Evolutionary conservation across 2,797 vertebrate genomes (phyloP), one percentile per base, ranked within the genome.

Genomic region (Rhynchonycteris naso): DNA sequence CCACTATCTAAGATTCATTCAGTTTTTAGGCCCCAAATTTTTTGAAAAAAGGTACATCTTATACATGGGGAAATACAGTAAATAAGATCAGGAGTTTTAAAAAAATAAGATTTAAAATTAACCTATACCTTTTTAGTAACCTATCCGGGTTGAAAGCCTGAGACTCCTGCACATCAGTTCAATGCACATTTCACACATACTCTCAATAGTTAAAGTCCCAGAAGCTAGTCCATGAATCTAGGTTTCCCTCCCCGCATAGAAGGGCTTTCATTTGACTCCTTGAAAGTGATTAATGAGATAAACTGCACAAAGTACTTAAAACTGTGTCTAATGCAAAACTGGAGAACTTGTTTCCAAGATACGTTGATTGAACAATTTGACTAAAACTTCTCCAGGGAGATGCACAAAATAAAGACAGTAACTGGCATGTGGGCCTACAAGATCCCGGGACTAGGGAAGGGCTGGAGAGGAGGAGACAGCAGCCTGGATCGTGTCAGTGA

Each of bases 21-120:
- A 43, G 43, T 43, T 43, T 43, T 43, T 43, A 43, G 43, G 43
- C 43, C 43, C 43, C 43, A 43, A 43, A 43, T 43, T 43, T 43
- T 43, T 43, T 43, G 43, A 43, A 43, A 43, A 43, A 43, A 43
- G 43, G 5, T 43, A 7, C 43, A 43, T 43, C 43, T 43, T 43
- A 43, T 43, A 43, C 4, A 43, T 43, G 43, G 43, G 43, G 43
- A 43, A 43, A 43, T 43, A 43, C 43, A 43, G 43, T 43, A 43
- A 43, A 69, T 65, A 68, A 61, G 24, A 82, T 56, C 1, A 52
- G 3, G 5, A 74, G 16, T 89, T 88, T 88, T 12, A 83, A 82
- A 83, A 82, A 92, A 82, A 61, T 28, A 76, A 95, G 9, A 88
- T 69, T 72, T 59, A 13, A 66, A 93, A 83, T 85, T 87, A 91